Percentiles rank a stretch among this genome's conserved stretches.
Conservation (phyloP, 2,797 vertebrate species). For the Helarctos malayanus region DNA sequence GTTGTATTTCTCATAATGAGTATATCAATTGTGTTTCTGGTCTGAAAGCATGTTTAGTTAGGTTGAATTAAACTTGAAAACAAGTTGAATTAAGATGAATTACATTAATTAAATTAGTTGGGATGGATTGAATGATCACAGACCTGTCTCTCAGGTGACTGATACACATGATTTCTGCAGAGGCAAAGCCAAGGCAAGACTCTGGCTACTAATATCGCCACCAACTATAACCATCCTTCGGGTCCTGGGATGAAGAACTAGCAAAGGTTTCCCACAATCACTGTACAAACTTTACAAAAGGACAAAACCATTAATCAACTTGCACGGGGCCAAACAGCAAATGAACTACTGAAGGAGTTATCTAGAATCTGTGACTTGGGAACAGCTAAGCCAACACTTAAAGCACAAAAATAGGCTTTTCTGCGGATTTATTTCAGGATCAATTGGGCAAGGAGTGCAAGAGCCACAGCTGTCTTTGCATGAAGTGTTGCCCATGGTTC, state of each 20-base stretch:
- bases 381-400: background rate
- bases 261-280: slow-evolving; percentile 18
- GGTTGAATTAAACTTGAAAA: slow-evolving; percentile 25
- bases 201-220: background rate
- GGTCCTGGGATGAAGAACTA: background rate
- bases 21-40: background rate
- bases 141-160: background rate
- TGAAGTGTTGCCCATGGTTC: background rate
- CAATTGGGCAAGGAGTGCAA: background rate
- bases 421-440: background rate
- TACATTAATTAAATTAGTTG: slow-evolving; percentile 54
- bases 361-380: background rate
- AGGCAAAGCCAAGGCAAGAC: slow-evolving; percentile 17
- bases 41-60: background rate
- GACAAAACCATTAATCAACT: background rate
- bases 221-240: background rate
- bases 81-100: slow-evolving; percentile 35
- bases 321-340: background rate
- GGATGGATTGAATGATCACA: slow-evolving; percentile 1
- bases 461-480: background rate
- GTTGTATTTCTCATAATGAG: background rate
- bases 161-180: background rate
- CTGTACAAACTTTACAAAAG: slow-evolving; percentile 33
- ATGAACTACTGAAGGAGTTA: background rate
- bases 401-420: background rate